Evolutionary conservation across 2,797 vertebrate species (phyloP).

Genomic region (Lepus townsendii): DNA sequence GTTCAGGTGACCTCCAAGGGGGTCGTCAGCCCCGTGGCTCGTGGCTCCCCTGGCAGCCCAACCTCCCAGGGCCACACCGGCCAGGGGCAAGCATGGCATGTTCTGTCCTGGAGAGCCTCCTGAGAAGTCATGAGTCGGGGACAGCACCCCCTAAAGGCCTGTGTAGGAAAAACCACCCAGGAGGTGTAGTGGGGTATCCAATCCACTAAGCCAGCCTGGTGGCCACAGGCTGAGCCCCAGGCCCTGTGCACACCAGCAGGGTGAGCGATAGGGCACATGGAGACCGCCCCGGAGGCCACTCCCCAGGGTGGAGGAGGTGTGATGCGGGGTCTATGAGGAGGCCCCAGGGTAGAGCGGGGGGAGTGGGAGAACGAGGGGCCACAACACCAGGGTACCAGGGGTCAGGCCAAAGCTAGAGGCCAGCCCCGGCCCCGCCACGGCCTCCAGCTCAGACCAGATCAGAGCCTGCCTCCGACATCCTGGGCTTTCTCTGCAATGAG

Average conservation of each 20-base stretch:
- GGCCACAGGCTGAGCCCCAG: background rate
- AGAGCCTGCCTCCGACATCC: slow-evolving; percentile 48
- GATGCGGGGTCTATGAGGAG: too few relatives aligned
- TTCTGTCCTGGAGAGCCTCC: background rate
- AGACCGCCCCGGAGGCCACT: background rate
- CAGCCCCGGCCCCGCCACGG: background rate
- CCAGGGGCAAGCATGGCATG: rapidly evolving
- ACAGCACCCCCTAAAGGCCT: background rate
- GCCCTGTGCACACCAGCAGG: background rate
- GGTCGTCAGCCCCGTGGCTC: background rate
- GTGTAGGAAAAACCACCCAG: background rate
- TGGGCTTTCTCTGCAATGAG: slow-evolving; percentile 77
- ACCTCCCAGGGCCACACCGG: background rate
- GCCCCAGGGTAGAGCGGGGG: too few relatives aligned
- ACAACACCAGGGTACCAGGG: rapidly evolving
- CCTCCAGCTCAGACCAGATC: slow-evolving; percentile 32
- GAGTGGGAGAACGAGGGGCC: too few relatives aligned
- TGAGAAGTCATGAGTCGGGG: background rate
- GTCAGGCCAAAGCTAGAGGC: background rate
- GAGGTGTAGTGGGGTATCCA: background rate
- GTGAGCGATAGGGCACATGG: background rate
- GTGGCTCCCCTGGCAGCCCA: background rate
- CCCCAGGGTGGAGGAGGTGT: background rate
- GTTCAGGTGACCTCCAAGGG: background rate
- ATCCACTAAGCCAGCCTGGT: background rate